Evolutionary conservation across 2,113 vertebrate species (phyloP), one percentile per base, ranked within the genome.

Genomic region (Neomonachus schauinslandi): DNA sequence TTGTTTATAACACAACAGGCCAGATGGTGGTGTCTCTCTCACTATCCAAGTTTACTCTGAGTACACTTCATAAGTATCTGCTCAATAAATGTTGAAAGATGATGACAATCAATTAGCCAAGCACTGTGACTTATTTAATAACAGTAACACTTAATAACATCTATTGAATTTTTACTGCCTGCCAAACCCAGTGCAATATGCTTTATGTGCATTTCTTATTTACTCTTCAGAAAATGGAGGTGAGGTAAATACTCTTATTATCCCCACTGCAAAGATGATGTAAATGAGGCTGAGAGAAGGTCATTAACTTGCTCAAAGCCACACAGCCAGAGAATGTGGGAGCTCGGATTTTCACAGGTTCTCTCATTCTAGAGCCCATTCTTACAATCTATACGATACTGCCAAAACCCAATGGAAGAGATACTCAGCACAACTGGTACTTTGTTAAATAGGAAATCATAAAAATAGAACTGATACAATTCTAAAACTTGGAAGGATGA

Each of bases 21-120:
- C 97, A 96, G 96, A 92, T 95, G 84, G 74, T 63, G 10, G 63
- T 85, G 12, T 89, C 77, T 98, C 88, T 92, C 71, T 81, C 19
- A 80, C 46, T 84, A 55, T 90, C 80, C 97, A 97, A 79, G 55
- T 79, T 96, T 88, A 81, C 84, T 92, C 33, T 81, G 65, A 83
- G 36, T 53, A 61, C 1, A 76, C 22, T 79, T 89, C 42, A 42
- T 55, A 77, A 59, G 31, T 72, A 81, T 94, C 93, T 94, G 36
- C 42, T 96, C 80, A 42, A 88, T 84, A 88, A 51, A 63, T 57
- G 15, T 24, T 71, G 36, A 53, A 88, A 72, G 42, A 87, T 36
- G 77, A 7, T 42, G 63, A 65, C 57, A 59, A 74, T 74, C 81
- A 93, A 77, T 16, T 63, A 96, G 72, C 61, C 72, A 55, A 86